Evolutionary conservation across 1,140 invertebrate genomes (phyloP), one percentile per base, ranked within the genome.

Genomic region (Papilio glaucus): DNA sequence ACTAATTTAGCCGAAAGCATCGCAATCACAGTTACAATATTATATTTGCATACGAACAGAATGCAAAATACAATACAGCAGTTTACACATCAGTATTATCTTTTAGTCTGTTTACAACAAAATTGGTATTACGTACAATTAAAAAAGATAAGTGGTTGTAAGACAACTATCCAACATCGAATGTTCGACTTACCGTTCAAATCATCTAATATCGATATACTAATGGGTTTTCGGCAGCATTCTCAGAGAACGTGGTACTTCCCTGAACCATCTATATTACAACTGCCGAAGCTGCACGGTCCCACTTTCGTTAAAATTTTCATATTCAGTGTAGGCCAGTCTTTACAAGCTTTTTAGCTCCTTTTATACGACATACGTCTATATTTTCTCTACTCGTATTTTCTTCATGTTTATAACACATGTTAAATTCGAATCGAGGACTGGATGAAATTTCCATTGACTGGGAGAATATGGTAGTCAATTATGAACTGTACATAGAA

Each of bases 401-500:
- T 24, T 12, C 49, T 24, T 12, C 9, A 49, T 21, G 15, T 49
- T 45, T 45, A 49, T 49, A 49, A 4, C 42, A 49, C 6, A 49
- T 8, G 21, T 49, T 21, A 49, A 49, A 18, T 13, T 45, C n/a
- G n/a, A n/a, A 33, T 49, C 45, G 45, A 24, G 9, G 21, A 12
- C 21, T 57, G 49, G 9, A 5, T 57, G 49, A 49, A 49, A 49
- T 49, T 49, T 49, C 49, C 21, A 57, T 57, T 24, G 49, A 24
- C 45, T 53, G 2, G n/a, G n/a, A 53, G 45, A 57, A 57, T 57
- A 57, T 57, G 21, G 21, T 57, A 57, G 49, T 57, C 49, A 57
- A 57, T 57, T 57, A 57, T 57, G 49, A 57, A 12, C 10, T 21
- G 49, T 57, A 57, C 49, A 57, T 57, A 57, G 49, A 57, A 57